These are phyloP conservation scores for Chrysochloris asiatica DNA, from an alignment of 2,113 vertebrate species.

Conservation along the genomic window DNA sequence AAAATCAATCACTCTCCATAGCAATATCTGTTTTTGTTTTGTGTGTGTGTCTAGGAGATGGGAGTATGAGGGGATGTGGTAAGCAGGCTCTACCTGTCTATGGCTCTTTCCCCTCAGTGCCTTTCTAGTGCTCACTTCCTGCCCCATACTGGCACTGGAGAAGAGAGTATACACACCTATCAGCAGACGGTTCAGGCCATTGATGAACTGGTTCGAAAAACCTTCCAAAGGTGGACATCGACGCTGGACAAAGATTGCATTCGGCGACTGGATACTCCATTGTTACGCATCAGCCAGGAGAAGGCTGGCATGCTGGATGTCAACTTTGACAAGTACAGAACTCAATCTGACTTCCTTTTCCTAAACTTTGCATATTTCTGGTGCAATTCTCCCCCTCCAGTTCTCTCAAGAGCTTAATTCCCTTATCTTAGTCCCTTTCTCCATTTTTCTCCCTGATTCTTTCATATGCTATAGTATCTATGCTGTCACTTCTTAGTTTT, in stretches of 20 bases:
- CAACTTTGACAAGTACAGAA: constrained; percentile 90
- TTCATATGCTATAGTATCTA: neutral
- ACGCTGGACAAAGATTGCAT: constrained; percentile 85
- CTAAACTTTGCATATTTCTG: neutral
- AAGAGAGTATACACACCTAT: constrained; percentile 80
- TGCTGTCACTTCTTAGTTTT: neutral
- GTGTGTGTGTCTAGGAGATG: neutral
- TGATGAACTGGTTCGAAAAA: constrained; percentile 87
- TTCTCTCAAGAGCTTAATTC: neutral
- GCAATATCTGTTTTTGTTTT: accelerated
- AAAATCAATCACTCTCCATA: neutral
- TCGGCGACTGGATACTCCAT: constrained; percentile 86
- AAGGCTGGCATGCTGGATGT: constrained; percentile 85
- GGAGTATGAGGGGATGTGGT: neutral
- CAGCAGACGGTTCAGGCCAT: constrained; percentile 84
- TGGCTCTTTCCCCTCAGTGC: constrained; percentile 76
- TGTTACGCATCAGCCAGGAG: constrained; percentile 85
- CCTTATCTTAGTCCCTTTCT: neutral
- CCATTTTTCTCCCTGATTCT: neutral
- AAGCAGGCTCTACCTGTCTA: neutral
- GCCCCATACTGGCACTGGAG: constrained; percentile 80
- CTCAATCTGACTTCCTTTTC: neutral
- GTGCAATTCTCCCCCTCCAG: neutral
- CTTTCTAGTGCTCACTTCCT: constrained; percentile 85
- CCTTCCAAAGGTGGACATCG: constrained; percentile 89